Percentiles rank a stretch among this genome's conserved stretches.
Evolutionary conservation across 2,113 vertebrate species (phyloP).

Genomic region (Malurus elegans): DNA sequence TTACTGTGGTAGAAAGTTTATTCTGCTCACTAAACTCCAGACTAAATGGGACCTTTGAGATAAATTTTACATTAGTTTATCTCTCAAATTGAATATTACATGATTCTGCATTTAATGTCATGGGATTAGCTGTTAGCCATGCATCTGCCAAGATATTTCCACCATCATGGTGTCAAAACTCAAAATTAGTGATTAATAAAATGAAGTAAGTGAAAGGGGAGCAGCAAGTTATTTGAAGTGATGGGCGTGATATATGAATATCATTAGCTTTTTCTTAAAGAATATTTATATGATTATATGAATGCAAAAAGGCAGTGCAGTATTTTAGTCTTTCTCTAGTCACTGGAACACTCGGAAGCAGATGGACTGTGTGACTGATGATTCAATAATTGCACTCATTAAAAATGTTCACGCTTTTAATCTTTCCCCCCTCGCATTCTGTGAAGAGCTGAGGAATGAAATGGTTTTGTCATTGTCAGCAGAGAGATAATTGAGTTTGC

Average conservation of each 20-base stretch:
- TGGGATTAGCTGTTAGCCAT: not conserved
- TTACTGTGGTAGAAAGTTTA: not conserved
- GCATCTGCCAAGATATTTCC: slow-evolving; percentile 40
- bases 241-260: slow-evolving; percentile 55
- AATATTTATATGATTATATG: slow-evolving; percentile 63
- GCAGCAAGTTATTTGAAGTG: slow-evolving; percentile 36
- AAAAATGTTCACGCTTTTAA: slow-evolving; percentile 81
- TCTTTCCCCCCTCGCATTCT: slow-evolving; percentile 60
- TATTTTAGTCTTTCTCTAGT: slow-evolving; percentile 69
- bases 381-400: slow-evolving; percentile 80
- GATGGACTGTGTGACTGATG: slow-evolving; percentile 80
- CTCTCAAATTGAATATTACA: slow-evolving; percentile 27
- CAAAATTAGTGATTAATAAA: slow-evolving; percentile 62
- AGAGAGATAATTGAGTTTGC: slow-evolving; percentile 74
- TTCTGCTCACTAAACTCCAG: slow-evolving; percentile 45
- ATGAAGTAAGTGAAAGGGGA: slow-evolving; percentile 25
- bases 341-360: slow-evolving; percentile 66
- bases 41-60: slow-evolving; percentile 40
- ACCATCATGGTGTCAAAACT: slow-evolving; percentile 36
- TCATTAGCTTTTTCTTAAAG: slow-evolving; percentile 66
- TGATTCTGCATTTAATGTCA: slow-evolving; percentile 26
- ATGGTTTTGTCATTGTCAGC: slow-evolving; percentile 75
- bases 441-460: slow-evolving; percentile 70
- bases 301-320: slow-evolving; percentile 63
- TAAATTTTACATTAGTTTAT: slow-evolving; percentile 59